Percentiles rank a stretch among this genome's conserved stretches.
These are phyloP conservation scores for Sardinella longiceps DNA, from an alignment of 2,797 vertebrate species.

Conservation along the genomic window DNA sequence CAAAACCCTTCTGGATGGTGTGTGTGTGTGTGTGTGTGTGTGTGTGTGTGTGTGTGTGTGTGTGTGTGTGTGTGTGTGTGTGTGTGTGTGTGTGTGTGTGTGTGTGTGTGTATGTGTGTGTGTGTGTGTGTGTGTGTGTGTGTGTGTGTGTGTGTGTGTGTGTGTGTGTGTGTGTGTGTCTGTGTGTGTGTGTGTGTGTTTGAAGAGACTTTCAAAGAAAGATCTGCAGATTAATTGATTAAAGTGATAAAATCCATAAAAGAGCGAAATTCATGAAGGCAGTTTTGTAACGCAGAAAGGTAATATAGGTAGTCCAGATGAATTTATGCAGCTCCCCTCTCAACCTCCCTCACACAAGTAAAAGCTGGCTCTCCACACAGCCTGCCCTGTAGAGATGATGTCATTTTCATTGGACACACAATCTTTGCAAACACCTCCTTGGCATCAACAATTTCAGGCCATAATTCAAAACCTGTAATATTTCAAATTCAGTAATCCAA, in stretches of 20 bases:
- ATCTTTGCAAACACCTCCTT: background rate
- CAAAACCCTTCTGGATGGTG: constrained; percentile 47
- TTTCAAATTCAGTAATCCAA: constrained; percentile 48
- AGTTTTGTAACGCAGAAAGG: too few relatives aligned
- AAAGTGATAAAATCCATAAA: background rate
- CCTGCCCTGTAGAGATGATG: background rate
- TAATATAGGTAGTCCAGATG: background rate
- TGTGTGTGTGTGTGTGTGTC: background rate
- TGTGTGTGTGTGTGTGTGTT: background rate
- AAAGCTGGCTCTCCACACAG: background rate
- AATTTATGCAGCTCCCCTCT: background rate
- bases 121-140: background rate
- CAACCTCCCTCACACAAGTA: too few relatives aligned
- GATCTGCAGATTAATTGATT: too few relatives aligned
- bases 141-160: background rate
- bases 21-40: constrained; percentile 13
- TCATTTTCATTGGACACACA: background rate
- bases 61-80: constrained; percentile 22
- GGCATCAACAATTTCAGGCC: background rate
- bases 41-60: constrained; percentile 34
- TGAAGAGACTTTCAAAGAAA: background rate
- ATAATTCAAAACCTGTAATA: constrained; percentile 31
- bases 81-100: background rate
- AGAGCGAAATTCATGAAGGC: too few relatives aligned
- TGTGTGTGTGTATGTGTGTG: constrained; percentile 7